Base-by-base conservation (phyloP, 2,888 invertebrate genomes). In the Ypsolopha sequella region DNA sequence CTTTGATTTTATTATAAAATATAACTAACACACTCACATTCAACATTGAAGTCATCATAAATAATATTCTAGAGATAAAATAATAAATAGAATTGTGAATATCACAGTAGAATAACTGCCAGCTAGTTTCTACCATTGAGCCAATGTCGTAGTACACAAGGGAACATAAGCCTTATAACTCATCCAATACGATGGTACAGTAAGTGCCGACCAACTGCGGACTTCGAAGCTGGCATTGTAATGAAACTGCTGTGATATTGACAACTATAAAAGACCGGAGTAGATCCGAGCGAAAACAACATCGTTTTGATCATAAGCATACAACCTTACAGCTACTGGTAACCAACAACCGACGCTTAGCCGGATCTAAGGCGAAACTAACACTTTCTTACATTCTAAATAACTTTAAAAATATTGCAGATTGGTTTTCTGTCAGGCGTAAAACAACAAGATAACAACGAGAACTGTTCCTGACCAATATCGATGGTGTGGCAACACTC, bases 71-170 rank as follows among this genome's bases (percentile, higher is more conserved):
- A 78, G 66, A 73, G 75, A 65, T 24, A 75, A 71, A 75, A 73
- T 74, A 76, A 81, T 80, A 82, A 82, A 85, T 80, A 80, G 62
- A 77, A 80, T 80, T 80, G 82, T 84, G 68, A 84, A 85, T 84
- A 86, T 85, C 86, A 86, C 86, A 86, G 76, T 79, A 85, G 82
- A 76, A 64, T 68, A 79, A 79, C 81, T 80, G 84, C 74, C 85
- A 81, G 80, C 78, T 65, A 66, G 63, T 65, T 63, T 65, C 47
- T 47, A 38, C 47, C 14, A 36, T 38, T 14, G 8, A 34, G 47
- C 14, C 36, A 14, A 7, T 1, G n/a, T 6, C 8, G 13, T 24
- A 4, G 24, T 24, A 24, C 24, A 24, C 24, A 24, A 24, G 4
- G 24, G 24, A 24, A 24, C 4, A 24, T 24, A 24, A 24, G 24